Evolutionary conservation across 2,888 invertebrate genomes (phyloP).

Genomic region (Cephonodes hylas): DNA sequence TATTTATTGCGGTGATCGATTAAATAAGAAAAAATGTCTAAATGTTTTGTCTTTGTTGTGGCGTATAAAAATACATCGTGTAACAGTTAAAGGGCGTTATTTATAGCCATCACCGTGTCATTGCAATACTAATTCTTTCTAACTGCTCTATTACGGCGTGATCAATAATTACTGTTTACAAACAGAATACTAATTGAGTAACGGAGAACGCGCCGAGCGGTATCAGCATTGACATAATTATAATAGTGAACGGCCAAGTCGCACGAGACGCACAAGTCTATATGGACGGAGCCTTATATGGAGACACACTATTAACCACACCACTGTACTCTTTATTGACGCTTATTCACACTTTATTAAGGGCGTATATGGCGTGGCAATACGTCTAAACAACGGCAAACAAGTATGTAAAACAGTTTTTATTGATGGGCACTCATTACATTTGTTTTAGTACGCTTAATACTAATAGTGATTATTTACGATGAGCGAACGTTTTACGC

Average conservation of each 20-base stretch:
- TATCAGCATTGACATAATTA: conserved; percentile 11
- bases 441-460: conserved; percentile 16
- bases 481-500: conserved; percentile 1
- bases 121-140: neutral
- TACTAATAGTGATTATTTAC: conserved; percentile 13
- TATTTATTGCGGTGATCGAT: too few species aligned
- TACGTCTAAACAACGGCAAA: conserved; percentile 6
- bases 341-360: neutral
- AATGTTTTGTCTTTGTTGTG: too few species aligned
- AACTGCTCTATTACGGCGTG: neutral
- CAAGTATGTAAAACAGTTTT: conserved; percentile 6
- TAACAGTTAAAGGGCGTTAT: too few species aligned
- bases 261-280: conserved; percentile 7
- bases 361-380: conserved; percentile 1
- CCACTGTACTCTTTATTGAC: neutral
- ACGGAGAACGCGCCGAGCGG: conserved; percentile 4
- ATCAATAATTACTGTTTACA: conserved; percentile 5
- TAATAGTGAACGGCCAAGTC: conserved; percentile 12
- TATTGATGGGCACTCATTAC: conserved; percentile 16
- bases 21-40: too few species aligned
- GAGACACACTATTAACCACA: neutral
- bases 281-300: conserved; percentile 8
- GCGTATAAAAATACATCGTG: too few species aligned
- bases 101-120: neutral
- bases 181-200: conserved; percentile 5